These are phyloP conservation scores for Sphaerophoria rueppellii DNA, from an alignment of 2,888 invertebrate species.

Conservation along the genomic window DNA sequence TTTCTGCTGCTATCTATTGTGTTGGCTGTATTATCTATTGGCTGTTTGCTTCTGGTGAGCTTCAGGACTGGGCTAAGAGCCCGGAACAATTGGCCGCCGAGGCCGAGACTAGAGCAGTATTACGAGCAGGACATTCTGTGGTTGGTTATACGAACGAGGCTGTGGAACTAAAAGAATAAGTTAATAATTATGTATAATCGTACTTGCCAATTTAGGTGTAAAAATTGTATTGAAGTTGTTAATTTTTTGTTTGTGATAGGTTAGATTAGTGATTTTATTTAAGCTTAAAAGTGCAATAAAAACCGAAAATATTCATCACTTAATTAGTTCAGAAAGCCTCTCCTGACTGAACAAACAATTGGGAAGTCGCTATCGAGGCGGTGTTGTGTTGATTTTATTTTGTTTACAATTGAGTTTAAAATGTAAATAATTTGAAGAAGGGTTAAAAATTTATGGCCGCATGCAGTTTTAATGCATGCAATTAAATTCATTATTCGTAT, in stretches of 20 bases:
- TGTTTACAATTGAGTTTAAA: neutral
- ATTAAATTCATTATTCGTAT: no score
- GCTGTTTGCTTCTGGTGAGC: slow-evolving; percentile 90
- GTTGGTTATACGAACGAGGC: slow-evolving; percentile 79
- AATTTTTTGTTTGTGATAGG: slow-evolving; percentile 41
- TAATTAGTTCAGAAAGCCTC: slow-evolving; percentile 25
- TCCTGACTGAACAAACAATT: neutral
- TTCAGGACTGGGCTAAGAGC: slow-evolving; percentile 90
- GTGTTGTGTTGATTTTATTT: neutral
- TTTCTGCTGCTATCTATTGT: slow-evolving; percentile 91
- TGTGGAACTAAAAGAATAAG: slow-evolving; percentile 80
- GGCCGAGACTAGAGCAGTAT: slow-evolving; percentile 82
- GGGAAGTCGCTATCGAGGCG: neutral
- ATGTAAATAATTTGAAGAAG: neutral
- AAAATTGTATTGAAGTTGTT: slow-evolving; percentile 8
- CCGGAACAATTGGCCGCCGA: slow-evolving; percentile 78
- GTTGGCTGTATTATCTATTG: slow-evolving; percentile 94
- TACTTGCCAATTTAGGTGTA: slow-evolving; percentile 41
- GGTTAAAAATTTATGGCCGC: neutral
- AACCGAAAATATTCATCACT: slow-evolving; percentile 3
- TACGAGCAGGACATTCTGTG: slow-evolving; percentile 78
- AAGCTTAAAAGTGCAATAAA: slow-evolving; percentile 49
- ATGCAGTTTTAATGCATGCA: no score
- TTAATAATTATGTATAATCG: slow-evolving; percentile 14
- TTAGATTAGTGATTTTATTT: slow-evolving; percentile 29